Evolutionary conservation across 2,113 vertebrate genomes (phyloP), one percentile per base, ranked within the genome.

Genomic region (Scomber japonicus): DNA sequence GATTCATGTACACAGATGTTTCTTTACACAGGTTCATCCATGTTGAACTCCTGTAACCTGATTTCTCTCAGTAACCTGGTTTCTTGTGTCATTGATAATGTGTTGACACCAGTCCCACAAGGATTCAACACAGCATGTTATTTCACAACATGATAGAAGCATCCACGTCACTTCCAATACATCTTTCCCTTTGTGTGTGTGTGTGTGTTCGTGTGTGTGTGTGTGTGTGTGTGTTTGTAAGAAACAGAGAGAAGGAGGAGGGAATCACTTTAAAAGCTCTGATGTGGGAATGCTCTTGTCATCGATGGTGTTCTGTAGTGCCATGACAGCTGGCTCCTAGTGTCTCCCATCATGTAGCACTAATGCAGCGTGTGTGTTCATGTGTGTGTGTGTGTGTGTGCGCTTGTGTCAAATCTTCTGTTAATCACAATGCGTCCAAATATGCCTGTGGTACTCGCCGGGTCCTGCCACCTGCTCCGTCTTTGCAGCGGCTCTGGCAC

Each of bases 381-480:
- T 65, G 66, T 53, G 73, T 68, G 68, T 71, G 48, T 40, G 35
- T 50, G 60, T 54, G 31, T 53, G 30, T 40, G 71, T 57, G 50
- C 13, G 60, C 54, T 9, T 27, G 50, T 67, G 79, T 75, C 76
- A 75, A 50, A 63, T 81, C 66, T 45, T 79, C 73, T 62, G 74
- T 48, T 77, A 65, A 59, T 87, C 71, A 82, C 78, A 65, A 14
- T 66, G 78, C 65, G 61, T 71, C 71, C 71, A 73, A 77, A 68
- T 49, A 11, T 11, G 67, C 81, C 69, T 3, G 14, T 24, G 71
- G 71, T 82, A n/a, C 78, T 83, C 24, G 59, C 45, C n/a, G 61
- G 74, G 85, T 87, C 80, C 61, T 5, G 82, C 92, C 92, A 92
- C 92, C 91, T 90, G 89, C 86, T 81, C 82, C 8, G 60, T 54